Evolutionary conservation across 2,888 invertebrate genomes (phyloP), one percentile per base, ranked within the genome.

Genomic region (Pyrrhia umbra): DNA sequence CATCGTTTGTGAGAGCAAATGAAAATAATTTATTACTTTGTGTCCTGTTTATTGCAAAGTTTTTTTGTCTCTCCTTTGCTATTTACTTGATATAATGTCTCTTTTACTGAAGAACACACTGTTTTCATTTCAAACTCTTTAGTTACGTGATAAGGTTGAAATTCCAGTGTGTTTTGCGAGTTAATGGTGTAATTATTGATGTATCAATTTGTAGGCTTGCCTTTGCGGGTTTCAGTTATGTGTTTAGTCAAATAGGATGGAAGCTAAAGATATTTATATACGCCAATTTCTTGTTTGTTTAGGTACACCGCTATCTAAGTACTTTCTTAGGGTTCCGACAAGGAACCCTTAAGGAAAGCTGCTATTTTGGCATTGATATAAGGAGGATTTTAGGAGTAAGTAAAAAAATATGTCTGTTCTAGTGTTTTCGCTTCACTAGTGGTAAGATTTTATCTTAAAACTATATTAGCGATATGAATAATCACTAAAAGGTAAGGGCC

Each of bases 11-110:
- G 47, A 55, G 60, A 63, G 62, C 47, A 56, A 70, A 67, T 56
- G 55, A 49, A 76, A 60, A 76, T 76, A 76, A 76, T 79, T 79
- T 76, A 76, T 79, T 67, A 61, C 60, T 49, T 45, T 27, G 16
- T 27, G 43, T 79, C 72, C 67, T 71, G 77, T 76, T 76, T 79
- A 76, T 79, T 71, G 42, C 72, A 25, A 43, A 64, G 52, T 76
- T 76, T 66, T 67, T 62, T 54, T 71, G 34, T 71, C 45, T 42
- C 37, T 23, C 52, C 42, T 25, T 43, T 0, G 37, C 65, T 69
- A 34, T 68, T 69, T 75, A 60, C 58, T 69, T 50, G 27, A 62
- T 61, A 65, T 69, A 75, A 75, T 60, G 50, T 62, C 37, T 50
- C 39, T 66, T 54, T 45, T 45, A 47, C 20, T 37, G 3, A 8